Conservation (phyloP, 1,140 invertebrate species). For the Monochamus saltuarius region DNA sequence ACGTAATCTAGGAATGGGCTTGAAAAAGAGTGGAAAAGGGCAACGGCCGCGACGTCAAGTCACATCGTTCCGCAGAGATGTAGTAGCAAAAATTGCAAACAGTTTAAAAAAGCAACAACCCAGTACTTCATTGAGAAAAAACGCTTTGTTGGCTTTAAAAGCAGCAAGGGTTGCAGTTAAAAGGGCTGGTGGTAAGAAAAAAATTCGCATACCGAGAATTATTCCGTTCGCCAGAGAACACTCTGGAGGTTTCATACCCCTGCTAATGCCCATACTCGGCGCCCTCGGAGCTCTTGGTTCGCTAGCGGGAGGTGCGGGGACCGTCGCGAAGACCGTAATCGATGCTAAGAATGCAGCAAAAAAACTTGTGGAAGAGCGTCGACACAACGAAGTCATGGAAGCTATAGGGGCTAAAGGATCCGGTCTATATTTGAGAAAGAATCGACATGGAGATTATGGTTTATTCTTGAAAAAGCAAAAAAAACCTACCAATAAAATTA, state of each 20-base stretch:
- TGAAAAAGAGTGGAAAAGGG: constrained; percentile 23
- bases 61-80: constrained; percentile 11
- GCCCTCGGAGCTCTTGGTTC: background rate
- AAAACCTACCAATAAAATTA: background rate
- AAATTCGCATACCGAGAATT: background rate
- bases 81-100: background rate
- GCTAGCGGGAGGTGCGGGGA: background rate
- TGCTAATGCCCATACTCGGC: background rate
- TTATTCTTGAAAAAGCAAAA: background rate
- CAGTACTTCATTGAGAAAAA: background rate
- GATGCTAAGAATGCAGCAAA: background rate
- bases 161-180: background rate
- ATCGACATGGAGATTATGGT: constrained; percentile 6
- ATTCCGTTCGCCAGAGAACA: background rate
- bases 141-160: background rate
- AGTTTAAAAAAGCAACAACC: background rate
- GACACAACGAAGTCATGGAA: background rate
- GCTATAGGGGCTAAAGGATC: background rate
- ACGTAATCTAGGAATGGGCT: constrained; percentile 41
- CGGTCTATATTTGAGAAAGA: background rate
- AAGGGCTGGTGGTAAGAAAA: background rate
- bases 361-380: background rate
- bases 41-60: constrained; percentile 15
- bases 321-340: background rate
- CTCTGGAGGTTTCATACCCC: background rate